Base-by-base conservation (phyloP, 2,797 vertebrate genomes). In the Anas georgica region DNA sequence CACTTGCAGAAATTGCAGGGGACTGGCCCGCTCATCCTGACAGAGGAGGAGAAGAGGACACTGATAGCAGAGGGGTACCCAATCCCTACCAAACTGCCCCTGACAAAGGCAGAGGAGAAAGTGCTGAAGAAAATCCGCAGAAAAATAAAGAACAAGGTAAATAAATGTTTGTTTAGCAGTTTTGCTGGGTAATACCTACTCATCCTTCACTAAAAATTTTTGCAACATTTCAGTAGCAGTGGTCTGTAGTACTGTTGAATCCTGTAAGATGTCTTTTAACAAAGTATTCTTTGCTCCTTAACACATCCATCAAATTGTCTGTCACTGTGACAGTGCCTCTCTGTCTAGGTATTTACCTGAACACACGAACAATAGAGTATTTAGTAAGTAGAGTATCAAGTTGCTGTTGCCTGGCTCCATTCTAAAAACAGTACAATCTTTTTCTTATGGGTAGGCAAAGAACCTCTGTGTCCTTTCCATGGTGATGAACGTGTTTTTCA, bases 141-240 rank as follows among this genome's bases (percentile, higher is more conserved):
- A 96, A 99, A 99, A 97, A 99, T 99, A 96, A 99, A 99, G 93
- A 99, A 99, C 86, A 99, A 99, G 98, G 99, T 99, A 78, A 94
- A 75, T 23, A 68, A 94, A 75, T 28, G 8, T 41, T 86, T 64
- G 9, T 60, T 73, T 46, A n/a, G 41, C 31, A 33, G 26, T 31
- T 83, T 85, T 89, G 43, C 59, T 82, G 60, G 17, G 10, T 77
- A 59, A 28, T 14, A 78, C 59, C 29, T 77, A 2, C 29, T 83
- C 29, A n/a, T 63, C 17, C 21, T 84, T 90, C 2, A 5, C 75
- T 75, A 3, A 28, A 82, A 73, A 80, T 33, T 10, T n/a, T 77
- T 80, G n/a, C 48, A 31, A 28, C 43, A 68, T 18, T 90, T 83
- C 37, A 74, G 41, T 39, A 66, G 39, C 75, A 22, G 7, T 75